Evolutionary conservation across 2,797 vertebrate genomes (phyloP).

Genomic region (Echeneis naucrates): DNA sequence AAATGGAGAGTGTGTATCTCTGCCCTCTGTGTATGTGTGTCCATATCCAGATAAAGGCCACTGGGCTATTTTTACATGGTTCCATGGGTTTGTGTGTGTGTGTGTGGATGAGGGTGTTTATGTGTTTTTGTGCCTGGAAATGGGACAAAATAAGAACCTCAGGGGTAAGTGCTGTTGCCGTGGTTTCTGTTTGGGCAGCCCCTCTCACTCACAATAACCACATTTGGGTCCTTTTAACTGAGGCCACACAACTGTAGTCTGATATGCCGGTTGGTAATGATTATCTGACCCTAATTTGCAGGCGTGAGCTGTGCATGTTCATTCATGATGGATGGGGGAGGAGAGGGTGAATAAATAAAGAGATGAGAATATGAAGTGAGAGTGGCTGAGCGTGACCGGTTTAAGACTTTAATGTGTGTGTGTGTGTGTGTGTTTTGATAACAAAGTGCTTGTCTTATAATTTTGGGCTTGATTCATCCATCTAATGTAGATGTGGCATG

Average conservation of each 20-base stretch:
- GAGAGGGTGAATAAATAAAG: conserved; percentile 39
- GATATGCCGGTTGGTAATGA: conserved; percentile 47
- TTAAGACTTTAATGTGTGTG: too few species aligned
- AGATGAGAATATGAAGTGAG: conserved; percentile 18
- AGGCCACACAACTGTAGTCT: conserved; percentile 22
- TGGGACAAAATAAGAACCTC: conserved; percentile 13
- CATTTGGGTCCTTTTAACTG: conserved; percentile 6
- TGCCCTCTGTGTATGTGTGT: conserved; percentile 3
- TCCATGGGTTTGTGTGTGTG: conserved; percentile 5
- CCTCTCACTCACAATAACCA: conserved; percentile 20
- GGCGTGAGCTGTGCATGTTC: conserved; percentile 42
- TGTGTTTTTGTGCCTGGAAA: conserved; percentile 23
- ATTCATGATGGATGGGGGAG: conserved; percentile 61
- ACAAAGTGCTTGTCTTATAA: not conserved
- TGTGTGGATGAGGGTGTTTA: conserved; percentile 30
- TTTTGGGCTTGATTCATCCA: not conserved
- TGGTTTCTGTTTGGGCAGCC: conserved; percentile 35
- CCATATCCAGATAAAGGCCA: conserved; percentile 24
- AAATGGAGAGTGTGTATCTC: not conserved
- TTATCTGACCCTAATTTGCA: conserved; percentile 75
- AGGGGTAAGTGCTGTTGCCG: conserved; percentile 15
- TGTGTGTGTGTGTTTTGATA: not conserved
- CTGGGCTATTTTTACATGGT: conserved; percentile 37
- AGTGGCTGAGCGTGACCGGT: too few species aligned
- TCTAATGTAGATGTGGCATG: not conserved